Percentiles rank a stretch among this genome's conserved stretches.
phyloP scores from a whole-genome alignment of 2,797 vertebrate genomes.

The Gymnothorax javanicus region DNA sequence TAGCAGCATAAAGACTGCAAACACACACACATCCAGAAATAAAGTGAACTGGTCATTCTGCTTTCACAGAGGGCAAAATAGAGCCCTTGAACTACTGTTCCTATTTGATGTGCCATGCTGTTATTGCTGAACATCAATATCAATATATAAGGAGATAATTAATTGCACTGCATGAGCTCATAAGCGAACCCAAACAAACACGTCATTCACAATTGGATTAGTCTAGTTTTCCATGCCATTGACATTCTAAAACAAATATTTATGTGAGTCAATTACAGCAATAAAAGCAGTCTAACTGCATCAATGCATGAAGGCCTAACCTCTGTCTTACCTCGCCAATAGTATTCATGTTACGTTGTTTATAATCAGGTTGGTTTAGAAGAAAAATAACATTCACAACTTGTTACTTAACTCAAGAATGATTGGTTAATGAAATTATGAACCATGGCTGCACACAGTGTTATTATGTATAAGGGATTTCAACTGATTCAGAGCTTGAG shows the following conservation, averaged over 20 bases:
- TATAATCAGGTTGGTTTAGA: not conserved
- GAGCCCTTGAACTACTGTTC: not conserved
- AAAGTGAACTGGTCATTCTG: not conserved
- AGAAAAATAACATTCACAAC: not conserved
- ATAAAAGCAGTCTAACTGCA: not conserved
- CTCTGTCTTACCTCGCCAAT: not conserved
- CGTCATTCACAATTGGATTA: not conserved
- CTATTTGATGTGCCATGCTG: not conserved
- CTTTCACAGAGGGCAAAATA: not conserved
- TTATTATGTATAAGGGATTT: no score
- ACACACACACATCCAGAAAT: not conserved
- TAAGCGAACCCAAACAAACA: not conserved
- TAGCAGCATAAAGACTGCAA: not conserved
- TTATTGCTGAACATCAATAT: not conserved
- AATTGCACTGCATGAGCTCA: not conserved
- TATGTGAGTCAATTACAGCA: not conserved
- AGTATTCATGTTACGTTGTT: not conserved
- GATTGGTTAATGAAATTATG: no score
- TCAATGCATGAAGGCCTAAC: not conserved
- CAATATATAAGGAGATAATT: not conserved
- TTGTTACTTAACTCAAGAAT: no score
- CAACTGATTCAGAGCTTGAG: no score
- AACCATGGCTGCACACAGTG: no score
- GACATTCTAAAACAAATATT: not conserved
- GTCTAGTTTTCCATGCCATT: not conserved